A percentile compares a stretch with the other conserved stretches of the same genome.
Evolutionary conservation across 2,797 vertebrate species (phyloP).

Genomic region (Hemibagrus guttatus): DNA sequence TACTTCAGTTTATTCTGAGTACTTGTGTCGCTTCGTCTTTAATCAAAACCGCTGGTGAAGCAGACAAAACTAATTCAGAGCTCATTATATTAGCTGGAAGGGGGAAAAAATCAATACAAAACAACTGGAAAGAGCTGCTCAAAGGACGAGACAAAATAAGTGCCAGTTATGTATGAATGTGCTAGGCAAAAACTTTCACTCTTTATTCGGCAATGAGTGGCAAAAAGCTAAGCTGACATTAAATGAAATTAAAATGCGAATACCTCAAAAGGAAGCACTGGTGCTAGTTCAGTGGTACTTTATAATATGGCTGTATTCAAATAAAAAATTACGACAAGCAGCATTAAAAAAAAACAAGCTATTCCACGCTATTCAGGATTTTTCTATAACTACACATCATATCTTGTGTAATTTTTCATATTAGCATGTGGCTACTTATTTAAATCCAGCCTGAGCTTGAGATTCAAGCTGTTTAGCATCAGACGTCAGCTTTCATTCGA

Average conservation of each 20-base stretch:
- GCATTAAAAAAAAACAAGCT: not conserved
- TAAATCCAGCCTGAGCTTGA: not conserved
- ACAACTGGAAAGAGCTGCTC: not conserved
- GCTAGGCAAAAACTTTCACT: not conserved
- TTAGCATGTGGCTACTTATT: not conserved
- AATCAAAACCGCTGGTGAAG: conserved; percentile 16
- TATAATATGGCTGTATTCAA: not conserved
- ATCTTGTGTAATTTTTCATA: not conserved
- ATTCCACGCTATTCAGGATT: not conserved
- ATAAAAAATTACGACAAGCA: not conserved
- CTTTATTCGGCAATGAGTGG: not conserved
- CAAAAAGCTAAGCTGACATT: not conserved
- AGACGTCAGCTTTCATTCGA: conserved; percentile 12
- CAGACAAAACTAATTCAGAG: conserved; percentile 12
- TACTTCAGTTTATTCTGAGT: not conserved
- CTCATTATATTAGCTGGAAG: not conserved
- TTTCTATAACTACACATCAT: not conserved
- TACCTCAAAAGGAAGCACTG: not conserved
- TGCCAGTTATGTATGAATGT: not conserved
- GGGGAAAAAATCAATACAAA: not conserved
- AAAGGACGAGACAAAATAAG: conserved; percentile 8
- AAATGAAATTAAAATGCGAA: not conserved
- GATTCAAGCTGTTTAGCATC: conserved; percentile 16
- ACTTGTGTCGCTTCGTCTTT: conserved; percentile 4
- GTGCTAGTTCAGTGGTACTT: not conserved